Conservation (phyloP, 1,140 invertebrate species). For the Hypsibius dujardini region DNA sequence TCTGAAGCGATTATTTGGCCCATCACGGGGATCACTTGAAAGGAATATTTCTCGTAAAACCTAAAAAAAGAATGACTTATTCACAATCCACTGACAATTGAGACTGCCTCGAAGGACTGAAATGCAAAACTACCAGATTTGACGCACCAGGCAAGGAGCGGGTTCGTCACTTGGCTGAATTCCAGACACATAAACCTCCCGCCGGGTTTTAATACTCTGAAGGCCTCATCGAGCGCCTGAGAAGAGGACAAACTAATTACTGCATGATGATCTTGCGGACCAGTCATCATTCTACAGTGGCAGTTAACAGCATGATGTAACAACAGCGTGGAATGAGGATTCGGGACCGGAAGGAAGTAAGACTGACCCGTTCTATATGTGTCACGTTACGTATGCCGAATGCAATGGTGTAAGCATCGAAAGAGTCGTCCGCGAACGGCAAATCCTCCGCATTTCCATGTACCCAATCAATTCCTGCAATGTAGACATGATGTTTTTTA, state of each 20-base stretch:
- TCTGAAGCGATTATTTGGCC: conserved; percentile 82
- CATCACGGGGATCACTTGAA: conserved; percentile 88
- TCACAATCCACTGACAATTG: conserved; percentile 15
- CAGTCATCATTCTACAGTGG: too few species aligned
- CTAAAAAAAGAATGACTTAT: conserved; percentile 36
- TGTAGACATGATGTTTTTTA: background rate
- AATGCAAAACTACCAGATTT: conserved; percentile 18
- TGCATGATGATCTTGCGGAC: too few species aligned
- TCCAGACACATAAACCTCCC: conserved; percentile 89
- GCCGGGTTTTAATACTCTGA: conserved; percentile 75
- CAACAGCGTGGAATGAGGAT: background rate
- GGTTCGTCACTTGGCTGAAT: conserved; percentile 71
- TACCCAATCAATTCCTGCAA: conserved; percentile 51
- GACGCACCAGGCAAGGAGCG: conserved; percentile 50
- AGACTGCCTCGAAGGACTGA: background rate
- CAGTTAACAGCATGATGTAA: too few species aligned
- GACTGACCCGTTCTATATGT: conserved; percentile 61
- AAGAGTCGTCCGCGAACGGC: conserved; percentile 56
- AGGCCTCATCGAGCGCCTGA: conserved; percentile 74
- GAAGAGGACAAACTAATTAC: too few species aligned
- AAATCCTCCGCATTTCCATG: conserved; percentile 76
- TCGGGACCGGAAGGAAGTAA: conserved; percentile 19
- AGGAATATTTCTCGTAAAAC: conserved; percentile 88
- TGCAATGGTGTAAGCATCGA: conserved; percentile 86
- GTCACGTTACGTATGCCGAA: conserved; percentile 95